Base-by-base conservation (phyloP, 2,888 invertebrate genomes). In the Suillia variegata region DNA sequence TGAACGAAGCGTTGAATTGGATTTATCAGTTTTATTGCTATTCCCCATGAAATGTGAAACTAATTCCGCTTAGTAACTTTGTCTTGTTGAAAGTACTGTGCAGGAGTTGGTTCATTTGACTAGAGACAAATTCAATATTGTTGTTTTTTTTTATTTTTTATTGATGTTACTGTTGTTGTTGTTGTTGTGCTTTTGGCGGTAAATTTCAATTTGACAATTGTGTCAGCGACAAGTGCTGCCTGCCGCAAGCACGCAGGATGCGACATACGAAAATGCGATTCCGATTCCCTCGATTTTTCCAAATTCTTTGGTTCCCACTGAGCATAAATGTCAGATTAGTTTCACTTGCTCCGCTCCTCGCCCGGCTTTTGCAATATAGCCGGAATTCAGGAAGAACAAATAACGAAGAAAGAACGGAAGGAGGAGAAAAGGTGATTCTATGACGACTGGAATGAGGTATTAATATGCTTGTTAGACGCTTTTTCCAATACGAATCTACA, bases 151-250 rank as follows among this genome's bases (percentile, higher is more conserved):
- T n/a, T n/a, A n/a, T n/a, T n/a, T n/a, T n/a, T n/a, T n/a, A n/a
- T n/a, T n/a, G n/a, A n/a, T n/a, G n/a, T n/a, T n/a, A n/a, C n/a
- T n/a, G n/a, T n/a, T n/a, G n/a, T n/a, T n/a, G n/a, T n/a, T n/a
- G n/a, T n/a, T n/a, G n/a, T n/a, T 38, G 38, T n/a, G 38, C 38
- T n/a, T 38, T 38, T 38, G 13, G 13, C 15, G 15, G 38, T n/a
- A 38, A 38, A 38, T 38, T 38, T 38, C n/a, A 38, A 38, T 38
- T 38, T 38, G n/a, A n/a, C 38, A 38, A 38, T 38, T 38, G 38
- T 38, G 38, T 38, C 38, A 38, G 38, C 15, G n/a, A 4, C 13
- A n/a, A 10, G 4, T 13, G 38, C 38, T 10, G 38, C 3, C 6
- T 10, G 38, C 38, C 12, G 13, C 38, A 13, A 38, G 4, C n/a